These are phyloP conservation scores for Liasis olivaceus DNA, from an alignment of 2,797 vertebrate species.

Conservation along the genomic window DNA sequence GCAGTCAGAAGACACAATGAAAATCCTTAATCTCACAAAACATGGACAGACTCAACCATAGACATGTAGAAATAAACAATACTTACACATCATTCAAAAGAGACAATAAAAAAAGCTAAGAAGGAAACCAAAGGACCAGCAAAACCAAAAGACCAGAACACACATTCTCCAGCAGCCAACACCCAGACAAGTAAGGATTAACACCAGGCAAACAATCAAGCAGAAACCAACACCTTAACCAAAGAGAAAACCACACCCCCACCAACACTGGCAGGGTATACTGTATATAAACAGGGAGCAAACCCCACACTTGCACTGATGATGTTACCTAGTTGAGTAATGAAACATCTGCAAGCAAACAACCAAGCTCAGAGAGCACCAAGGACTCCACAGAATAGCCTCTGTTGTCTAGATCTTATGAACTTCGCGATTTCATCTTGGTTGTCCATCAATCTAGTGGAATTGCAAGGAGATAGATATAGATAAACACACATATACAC, in stretches of 20 bases:
- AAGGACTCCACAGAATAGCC: not conserved
- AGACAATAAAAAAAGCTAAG: not conserved
- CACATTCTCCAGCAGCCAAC: not conserved
- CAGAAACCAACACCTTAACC: not conserved
- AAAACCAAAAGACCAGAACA: not conserved
- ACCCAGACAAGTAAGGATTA: not conserved
- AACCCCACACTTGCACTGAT: no score
- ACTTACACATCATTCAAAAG: not conserved
- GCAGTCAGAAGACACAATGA: no score
- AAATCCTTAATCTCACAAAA: no score
- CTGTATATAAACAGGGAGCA: no score
- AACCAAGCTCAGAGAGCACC: not conserved
- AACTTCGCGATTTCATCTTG: not conserved
- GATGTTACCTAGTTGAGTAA: no score
- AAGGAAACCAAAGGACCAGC: not conserved
- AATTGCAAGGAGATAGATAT: not conserved
- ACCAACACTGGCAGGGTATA: no score
- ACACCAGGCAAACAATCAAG: not conserved
- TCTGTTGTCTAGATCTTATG: not conserved
- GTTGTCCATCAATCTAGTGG: not conserved
- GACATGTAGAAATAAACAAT: not conserved
- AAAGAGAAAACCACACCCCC: no score
- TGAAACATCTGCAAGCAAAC: not conserved
- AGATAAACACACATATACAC: no score
- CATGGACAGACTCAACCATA: no score